A percentile compares a stretch with the other conserved stretches of the same genome.
phyloP scores from a whole-genome alignment of 2,113 vertebrate species.

The Caracal caracal region DNA sequence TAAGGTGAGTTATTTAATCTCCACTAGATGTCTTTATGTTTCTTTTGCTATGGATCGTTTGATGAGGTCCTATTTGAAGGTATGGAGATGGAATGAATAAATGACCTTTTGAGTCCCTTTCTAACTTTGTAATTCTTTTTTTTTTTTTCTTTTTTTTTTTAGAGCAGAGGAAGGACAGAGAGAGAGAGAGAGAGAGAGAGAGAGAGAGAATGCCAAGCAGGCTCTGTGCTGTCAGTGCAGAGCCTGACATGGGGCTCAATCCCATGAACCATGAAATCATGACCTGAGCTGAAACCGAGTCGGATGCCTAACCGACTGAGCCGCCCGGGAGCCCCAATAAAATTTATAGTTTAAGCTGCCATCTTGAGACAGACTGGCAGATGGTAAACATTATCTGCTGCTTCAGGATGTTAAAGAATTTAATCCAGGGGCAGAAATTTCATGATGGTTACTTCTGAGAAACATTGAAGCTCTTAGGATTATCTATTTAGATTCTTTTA shows the following conservation, averaged over 20 bases:
- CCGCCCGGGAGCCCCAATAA: neutral
- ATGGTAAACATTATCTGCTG: neutral
- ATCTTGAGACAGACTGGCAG: neutral
- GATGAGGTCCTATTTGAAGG: neutral
- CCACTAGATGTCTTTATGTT: neutral
- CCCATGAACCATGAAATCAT: too few relatives aligned
- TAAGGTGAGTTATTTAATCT: neutral
- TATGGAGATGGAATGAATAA: neutral
- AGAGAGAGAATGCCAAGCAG: too few relatives aligned
- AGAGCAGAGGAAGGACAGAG: too few relatives aligned
- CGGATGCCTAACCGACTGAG: too few relatives aligned
- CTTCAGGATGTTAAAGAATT: neutral
- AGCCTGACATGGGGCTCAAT: too few relatives aligned
- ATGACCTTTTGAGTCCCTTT: neutral
- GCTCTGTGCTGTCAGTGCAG: too few relatives aligned
- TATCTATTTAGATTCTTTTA: neutral
- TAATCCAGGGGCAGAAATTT: neutral
- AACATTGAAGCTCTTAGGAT: neutral
- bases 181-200: too few relatives aligned
- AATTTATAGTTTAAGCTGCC: neutral
- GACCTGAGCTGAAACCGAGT: too few relatives aligned
- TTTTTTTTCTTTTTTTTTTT: too few relatives aligned
- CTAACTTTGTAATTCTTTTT: neutral
- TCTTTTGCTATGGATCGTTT: constrained; percentile 1
- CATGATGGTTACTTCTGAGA: neutral